Evolutionary conservation across 2,888 invertebrate genomes (phyloP).

Genomic region (Atethmia centrago): DNA sequence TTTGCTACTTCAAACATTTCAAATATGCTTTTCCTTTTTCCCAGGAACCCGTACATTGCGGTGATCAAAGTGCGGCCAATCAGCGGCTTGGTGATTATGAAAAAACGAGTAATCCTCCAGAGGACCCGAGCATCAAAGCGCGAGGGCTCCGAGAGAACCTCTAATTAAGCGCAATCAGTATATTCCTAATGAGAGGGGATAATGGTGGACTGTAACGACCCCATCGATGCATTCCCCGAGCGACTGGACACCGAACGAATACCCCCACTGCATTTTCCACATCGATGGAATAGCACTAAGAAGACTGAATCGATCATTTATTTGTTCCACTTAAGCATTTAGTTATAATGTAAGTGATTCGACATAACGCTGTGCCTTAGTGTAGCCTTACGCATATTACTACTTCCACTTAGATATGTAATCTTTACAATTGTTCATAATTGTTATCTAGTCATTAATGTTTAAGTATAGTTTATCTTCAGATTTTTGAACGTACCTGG

Average conservation of each 20-base stretch:
- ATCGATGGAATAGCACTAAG: conserved; percentile 82
- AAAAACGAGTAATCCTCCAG: conserved; percentile 88
- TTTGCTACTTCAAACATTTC: conserved; percentile 62
- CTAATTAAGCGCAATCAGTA: conserved; percentile 91
- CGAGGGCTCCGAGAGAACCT: conserved; percentile 86
- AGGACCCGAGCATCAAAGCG: conserved; percentile 83
- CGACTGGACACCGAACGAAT: conserved; percentile 83
- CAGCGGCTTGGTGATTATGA: conserved; percentile 88
- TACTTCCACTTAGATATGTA: conserved; percentile 81
- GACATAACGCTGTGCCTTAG: conserved; percentile 88
- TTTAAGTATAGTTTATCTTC: conserved; percentile 76
- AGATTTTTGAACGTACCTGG: conserved; percentile 45
- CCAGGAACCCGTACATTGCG: conserved; percentile 86
- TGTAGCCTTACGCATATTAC: conserved; percentile 78
- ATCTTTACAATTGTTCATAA: conserved; percentile 77
- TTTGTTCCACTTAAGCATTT: conserved; percentile 87
- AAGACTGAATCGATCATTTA: conserved; percentile 87
- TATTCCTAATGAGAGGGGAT: conserved; percentile 90
- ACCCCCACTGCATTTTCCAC: conserved; percentile 84
- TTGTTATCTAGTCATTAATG: conserved; percentile 88
- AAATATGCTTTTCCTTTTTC: conserved; percentile 80
- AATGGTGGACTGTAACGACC: conserved; percentile 89
- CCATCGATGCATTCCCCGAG: conserved; percentile 88
- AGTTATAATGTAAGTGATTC: conserved; percentile 82
- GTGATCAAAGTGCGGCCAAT: conserved; percentile 88